A percentile compares a stretch with the other conserved stretches of the same genome.
phyloP scores from a whole-genome alignment of 2,888 invertebrate species.

The Ethmia dodecea region DNA sequence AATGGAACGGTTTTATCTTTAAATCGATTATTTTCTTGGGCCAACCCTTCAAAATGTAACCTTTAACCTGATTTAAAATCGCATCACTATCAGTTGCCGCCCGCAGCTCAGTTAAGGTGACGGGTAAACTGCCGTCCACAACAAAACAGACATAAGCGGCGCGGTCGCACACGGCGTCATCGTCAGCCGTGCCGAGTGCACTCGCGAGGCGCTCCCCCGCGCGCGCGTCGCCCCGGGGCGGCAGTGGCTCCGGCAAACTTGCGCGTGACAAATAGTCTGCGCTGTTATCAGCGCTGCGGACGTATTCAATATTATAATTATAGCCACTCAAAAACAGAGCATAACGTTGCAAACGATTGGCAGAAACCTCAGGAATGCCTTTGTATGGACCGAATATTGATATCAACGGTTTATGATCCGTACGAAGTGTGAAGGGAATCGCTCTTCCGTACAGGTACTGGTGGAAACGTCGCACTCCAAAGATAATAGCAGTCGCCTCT shows the following conservation, averaged over 20 bases:
- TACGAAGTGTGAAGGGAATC: background rate
- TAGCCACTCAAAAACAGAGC: constrained; percentile 18
- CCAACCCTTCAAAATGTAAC: constrained; percentile 17
- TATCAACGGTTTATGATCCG: constrained; percentile 12
- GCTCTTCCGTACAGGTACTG: constrained; percentile 1
- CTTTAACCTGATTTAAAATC: constrained; percentile 6
- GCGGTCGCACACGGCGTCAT: constrained; percentile 6
- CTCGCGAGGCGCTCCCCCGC: background rate
- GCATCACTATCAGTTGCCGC: constrained; percentile 13
- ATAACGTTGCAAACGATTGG: constrained; percentile 17
- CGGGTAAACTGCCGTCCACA: constrained; percentile 12
- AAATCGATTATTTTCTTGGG: constrained; percentile 12
- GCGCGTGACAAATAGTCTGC: constrained; percentile 20
- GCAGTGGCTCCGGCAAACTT: constrained; percentile 2
- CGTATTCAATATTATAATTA: constrained; percentile 19
- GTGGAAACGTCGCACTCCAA: background rate
- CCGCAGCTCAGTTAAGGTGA: constrained; percentile 11
- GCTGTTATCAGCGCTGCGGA: constrained; percentile 14
- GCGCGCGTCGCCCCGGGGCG: background rate
- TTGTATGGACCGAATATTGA: constrained; percentile 19
- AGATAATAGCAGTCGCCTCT: constrained; percentile 14
- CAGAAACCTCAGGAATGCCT: constrained; percentile 18
- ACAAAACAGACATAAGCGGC: constrained; percentile 20
- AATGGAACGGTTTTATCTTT: constrained; percentile 15
- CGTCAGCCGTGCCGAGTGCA: too few species aligned